A percentile compares a stretch with the other conserved stretches of the same genome.
These are phyloP conservation scores for Leucoraja ocellata DNA, from an alignment of 2,797 vertebrate species.

Conservation along the genomic window DNA sequence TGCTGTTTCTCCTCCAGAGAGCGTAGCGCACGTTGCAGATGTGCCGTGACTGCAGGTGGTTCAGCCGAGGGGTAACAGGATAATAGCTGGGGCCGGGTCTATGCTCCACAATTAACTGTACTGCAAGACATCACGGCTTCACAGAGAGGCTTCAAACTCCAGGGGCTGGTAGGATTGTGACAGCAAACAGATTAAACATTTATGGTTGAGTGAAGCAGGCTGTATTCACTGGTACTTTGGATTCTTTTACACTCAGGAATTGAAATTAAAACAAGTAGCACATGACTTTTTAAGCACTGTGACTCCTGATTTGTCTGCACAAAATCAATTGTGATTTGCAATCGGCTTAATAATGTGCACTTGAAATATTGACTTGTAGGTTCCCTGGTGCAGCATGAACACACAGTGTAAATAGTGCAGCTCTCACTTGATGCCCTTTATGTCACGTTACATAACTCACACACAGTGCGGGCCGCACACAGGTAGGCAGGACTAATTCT, in stretches of 20 bases:
- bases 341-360: too few species aligned
- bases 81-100: neutral
- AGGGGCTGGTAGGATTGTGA: neutral
- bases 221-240: neutral
- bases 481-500: too few species aligned
- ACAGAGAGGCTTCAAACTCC: neutral
- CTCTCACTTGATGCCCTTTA: too few species aligned
- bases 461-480: too few species aligned
- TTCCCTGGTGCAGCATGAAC: too few species aligned
- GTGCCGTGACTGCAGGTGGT: neutral
- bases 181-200: neutral
- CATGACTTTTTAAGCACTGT: too few species aligned
- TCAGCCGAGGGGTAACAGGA: neutral
- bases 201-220: neutral
- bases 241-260: neutral
- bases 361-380: too few species aligned
- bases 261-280: too few species aligned
- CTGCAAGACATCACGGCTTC: neutral
- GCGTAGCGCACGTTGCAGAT: neutral
- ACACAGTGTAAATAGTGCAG: too few species aligned
- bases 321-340: too few species aligned
- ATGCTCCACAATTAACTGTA: neutral
- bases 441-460: too few species aligned
- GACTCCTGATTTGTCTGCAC: too few species aligned
- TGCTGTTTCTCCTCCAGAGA: neutral